Base-by-base conservation (phyloP, 2,797 vertebrate genomes). In the Rhinella marina region DNA sequence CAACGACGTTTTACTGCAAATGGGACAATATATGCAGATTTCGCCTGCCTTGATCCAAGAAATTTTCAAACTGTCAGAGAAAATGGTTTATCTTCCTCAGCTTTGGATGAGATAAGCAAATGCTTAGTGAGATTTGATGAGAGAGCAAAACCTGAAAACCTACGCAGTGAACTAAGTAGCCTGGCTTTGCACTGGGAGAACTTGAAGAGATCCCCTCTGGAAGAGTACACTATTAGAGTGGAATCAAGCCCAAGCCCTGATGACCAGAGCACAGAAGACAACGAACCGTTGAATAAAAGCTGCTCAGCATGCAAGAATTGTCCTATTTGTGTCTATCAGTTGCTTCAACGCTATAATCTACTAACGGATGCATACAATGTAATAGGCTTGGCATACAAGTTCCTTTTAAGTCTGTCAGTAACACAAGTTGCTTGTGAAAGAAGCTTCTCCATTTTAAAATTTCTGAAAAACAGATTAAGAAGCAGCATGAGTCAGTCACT, bases 381-480 rank as follows among this genome's bases (percentile, higher is more conserved):
- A n/a, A n/a, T n/a, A n/a, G n/a, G n/a, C n/a, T n/a, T n/a, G n/a
- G n/a, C n/a, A n/a, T n/a, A n/a, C n/a, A n/a, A n/a, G n/a, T n/a
- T n/a, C n/a, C n/a, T n/a, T n/a, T n/a, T n/a, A n/a, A n/a, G n/a
- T n/a, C n/a, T n/a, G n/a, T n/a, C n/a, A n/a, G n/a, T n/a, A n/a
- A n/a, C n/a, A n/a, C n/a, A n/a, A n/a, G n/a, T n/a, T n/a, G n/a
- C n/a, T n/a, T n/a, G n/a, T n/a, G n/a, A n/a, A n/a, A n/a, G n/a
- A n/a, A n/a, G n/a, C n/a, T n/a, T n/a, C n/a, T n/a, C n/a, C n/a
- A n/a, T n/a, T n/a, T n/a, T n/a, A n/a, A n/a, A n/a, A n/a, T 77
- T 68, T 29, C 70, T 82, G 2, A 82, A 82, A 59, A 82, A 66
- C 62, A 21, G 62, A 32, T 48, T 52, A 21, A 62, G 81, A 82